Conservation (phyloP, 2,888 invertebrate species). For the Hypomecis punctinalis region DNA sequence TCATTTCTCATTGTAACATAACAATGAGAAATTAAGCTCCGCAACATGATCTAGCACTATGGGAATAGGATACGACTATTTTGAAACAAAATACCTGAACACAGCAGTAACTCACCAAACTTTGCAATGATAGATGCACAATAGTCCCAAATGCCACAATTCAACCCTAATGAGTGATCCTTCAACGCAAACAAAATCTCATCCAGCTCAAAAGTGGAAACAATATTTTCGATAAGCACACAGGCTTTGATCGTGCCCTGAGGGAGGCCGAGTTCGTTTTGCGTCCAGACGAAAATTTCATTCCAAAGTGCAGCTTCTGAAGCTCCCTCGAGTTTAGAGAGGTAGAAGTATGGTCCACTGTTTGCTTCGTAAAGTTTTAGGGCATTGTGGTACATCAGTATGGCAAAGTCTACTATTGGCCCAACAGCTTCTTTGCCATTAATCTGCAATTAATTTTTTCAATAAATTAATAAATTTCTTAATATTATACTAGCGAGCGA, state of each 20-base stretch:
- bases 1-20: no score
- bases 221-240: constrained; percentile 89
- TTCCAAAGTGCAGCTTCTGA: constrained; percentile 89
- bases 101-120: constrained; percentile 76
- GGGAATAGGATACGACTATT: no score
- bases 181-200: constrained; percentile 87
- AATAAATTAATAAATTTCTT: no score
- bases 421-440: constrained; percentile 86
- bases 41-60: no score
- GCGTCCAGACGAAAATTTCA: constrained; percentile 87
- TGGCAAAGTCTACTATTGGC: constrained; percentile 88
- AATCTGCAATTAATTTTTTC: constrained; percentile 72
- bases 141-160: constrained; percentile 92
- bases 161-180: constrained; percentile 88
- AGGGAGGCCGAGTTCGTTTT: constrained; percentile 82
- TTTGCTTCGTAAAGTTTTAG: constrained; percentile 78
- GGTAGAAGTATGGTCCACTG: constrained; percentile 88
- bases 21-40: no score
- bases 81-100: no score
- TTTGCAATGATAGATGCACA: constrained; percentile 87
- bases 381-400: constrained; percentile 88
- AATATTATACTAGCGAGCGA: background rate
- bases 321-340: constrained; percentile 88
- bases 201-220: constrained; percentile 88
- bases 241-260: constrained; percentile 88